phyloP scores from a whole-genome alignment of 2,113 vertebrate genomes.

The Nothocercus nigrocapillus region DNA sequence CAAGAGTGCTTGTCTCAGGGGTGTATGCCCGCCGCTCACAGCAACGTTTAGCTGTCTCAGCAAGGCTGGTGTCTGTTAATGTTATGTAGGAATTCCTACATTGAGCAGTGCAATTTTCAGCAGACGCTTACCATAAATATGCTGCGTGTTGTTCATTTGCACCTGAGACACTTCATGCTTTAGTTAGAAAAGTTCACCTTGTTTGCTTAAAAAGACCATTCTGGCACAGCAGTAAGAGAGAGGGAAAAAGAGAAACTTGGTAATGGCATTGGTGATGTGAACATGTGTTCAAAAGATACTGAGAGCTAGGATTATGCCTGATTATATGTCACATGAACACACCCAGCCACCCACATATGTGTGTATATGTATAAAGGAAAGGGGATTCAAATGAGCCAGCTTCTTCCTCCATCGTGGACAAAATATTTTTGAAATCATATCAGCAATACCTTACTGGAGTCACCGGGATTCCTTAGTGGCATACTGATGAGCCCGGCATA shows the following conservation, averaged over 20 bases:
- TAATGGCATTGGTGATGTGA: not conserved
- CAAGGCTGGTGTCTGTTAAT: not conserved
- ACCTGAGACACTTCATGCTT: accelerated
- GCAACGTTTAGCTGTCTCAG: not conserved
- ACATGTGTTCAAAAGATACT: not conserved
- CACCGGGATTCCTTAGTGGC: not conserved
- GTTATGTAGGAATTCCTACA: not conserved
- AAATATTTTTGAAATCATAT: not conserved
- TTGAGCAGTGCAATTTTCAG: not conserved
- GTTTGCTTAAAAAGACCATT: not conserved
- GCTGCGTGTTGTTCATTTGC: not conserved
- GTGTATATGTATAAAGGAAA: not conserved
- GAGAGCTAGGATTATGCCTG: not conserved
- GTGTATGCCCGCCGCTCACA: not conserved
- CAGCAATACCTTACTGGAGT: not conserved
- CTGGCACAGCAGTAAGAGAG: not conserved
- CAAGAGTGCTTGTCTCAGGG: not conserved
- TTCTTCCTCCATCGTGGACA: not conserved
- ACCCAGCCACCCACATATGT: accelerated
- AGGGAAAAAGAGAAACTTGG: not conserved
- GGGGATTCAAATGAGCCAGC: not conserved
- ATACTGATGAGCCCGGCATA: not conserved
- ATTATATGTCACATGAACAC: not conserved
- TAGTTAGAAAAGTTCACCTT: not conserved
- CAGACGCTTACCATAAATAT: not conserved